Evolutionary conservation across 2,888 invertebrate genomes (phyloP).

Genomic region (Scaptomyza cyrtandrae): DNA sequence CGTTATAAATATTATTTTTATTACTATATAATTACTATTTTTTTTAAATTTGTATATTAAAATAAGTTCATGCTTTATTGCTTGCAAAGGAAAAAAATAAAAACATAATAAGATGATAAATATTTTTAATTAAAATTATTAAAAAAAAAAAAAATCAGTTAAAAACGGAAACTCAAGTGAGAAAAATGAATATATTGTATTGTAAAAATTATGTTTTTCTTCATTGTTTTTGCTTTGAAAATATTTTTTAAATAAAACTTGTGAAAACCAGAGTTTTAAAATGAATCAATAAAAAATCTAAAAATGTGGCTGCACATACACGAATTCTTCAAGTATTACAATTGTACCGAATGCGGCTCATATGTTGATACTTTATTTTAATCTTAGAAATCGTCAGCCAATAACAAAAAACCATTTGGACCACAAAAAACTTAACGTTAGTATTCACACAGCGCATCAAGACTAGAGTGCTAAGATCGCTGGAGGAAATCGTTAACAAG

Average conservation of each 20-base stretch:
- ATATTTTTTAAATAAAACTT: constrained; percentile 47
- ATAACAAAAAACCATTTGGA: no score
- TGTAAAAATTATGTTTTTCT: constrained; percentile 66
- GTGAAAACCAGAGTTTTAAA: constrained; percentile 61
- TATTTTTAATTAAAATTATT: constrained; percentile 61
- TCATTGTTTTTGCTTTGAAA: constrained; percentile 71
- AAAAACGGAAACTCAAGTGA: constrained; percentile 49
- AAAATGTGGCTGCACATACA: no score
- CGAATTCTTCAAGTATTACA: no score
- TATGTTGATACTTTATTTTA: no score
- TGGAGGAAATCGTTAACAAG: no score
- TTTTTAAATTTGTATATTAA: constrained; percentile 78
- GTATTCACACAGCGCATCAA: no score
- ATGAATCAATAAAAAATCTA: no score
- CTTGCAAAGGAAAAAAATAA: constrained; percentile 50
- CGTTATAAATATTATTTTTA: constrained; percentile 78
- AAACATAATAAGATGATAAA: constrained; percentile 25
- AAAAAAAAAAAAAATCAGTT: constrained; percentile 22
- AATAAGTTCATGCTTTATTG: constrained; percentile 74
- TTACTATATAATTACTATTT: constrained; percentile 75
- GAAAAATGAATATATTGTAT: constrained; percentile 59
- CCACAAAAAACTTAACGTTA: no score
- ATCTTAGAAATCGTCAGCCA: no score
- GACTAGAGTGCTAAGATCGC: no score
- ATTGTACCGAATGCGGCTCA: no score